Evolutionary conservation across 2,113 vertebrate genomes (phyloP).

Genomic region (Labeo rohita): DNA sequence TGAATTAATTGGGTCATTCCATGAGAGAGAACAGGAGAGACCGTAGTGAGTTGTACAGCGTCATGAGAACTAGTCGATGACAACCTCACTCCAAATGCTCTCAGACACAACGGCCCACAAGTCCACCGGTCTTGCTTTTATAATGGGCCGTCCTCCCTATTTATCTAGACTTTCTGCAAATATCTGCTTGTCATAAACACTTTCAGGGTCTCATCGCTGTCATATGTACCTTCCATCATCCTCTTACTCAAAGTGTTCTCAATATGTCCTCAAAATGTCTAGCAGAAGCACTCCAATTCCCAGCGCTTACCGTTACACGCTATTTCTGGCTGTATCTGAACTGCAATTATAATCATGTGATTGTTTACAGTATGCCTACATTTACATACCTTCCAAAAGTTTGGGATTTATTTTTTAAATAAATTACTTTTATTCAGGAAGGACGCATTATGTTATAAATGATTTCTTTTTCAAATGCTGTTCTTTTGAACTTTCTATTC

Average conservation of each 20-base stretch:
- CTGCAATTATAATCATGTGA: neutral
- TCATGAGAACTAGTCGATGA: constrained; percentile 1
- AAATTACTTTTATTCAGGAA: too few species aligned
- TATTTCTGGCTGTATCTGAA: neutral
- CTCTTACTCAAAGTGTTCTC: neutral
- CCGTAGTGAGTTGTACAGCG: constrained; percentile 7
- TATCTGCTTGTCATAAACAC: constrained; percentile 9
- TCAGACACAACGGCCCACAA: neutral
- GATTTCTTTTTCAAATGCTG: too few species aligned
- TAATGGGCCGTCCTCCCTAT: neutral
- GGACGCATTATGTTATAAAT: too few species aligned
- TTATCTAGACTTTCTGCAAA: neutral
- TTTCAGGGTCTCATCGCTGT: neutral
- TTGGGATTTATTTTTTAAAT: neutral
- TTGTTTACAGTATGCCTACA: neutral
- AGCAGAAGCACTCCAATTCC: neutral
- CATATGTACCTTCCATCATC: neutral
- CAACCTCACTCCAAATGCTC: constrained; percentile 3
- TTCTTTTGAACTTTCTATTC: too few species aligned
- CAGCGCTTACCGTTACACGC: neutral
- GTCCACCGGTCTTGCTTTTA: neutral
- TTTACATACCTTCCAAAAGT: neutral
- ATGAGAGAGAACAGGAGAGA: constrained; percentile 26
- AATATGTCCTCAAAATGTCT: constrained; percentile 8
- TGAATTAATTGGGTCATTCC: constrained; percentile 42